A percentile compares a stretch with the other conserved stretches of the same genome.
phyloP scores from a whole-genome alignment of 35 echinoderm and acorn worm genomes.

The Antedon bifida region DNA sequence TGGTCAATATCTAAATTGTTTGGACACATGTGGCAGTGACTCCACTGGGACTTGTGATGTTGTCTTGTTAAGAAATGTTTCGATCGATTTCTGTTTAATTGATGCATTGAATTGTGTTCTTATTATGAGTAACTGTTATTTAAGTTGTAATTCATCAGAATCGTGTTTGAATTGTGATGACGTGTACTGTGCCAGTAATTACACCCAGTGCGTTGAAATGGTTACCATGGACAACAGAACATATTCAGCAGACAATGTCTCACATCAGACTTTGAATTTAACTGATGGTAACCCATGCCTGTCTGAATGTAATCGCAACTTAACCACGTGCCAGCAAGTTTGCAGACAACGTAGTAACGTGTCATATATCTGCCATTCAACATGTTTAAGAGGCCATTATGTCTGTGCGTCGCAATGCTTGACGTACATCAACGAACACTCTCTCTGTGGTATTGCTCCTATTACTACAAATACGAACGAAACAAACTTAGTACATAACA shows the following conservation, averaged over 20 bases:
- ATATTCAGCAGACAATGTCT: not conserved
- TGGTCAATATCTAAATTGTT: not conserved
- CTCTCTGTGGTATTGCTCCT: not conserved
- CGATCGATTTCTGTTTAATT: not conserved
- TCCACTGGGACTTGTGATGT: not conserved
- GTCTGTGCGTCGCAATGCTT: not conserved
- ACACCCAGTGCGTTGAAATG: not conserved
- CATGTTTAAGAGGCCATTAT: not conserved
- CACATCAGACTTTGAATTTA: not conserved
- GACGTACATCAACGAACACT: not conserved
- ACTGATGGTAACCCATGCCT: not conserved
- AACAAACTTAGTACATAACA: not conserved
- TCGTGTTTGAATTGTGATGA: not conserved
- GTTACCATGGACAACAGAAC: not conserved
- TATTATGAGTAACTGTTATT: not conserved
- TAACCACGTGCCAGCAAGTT: not conserved
- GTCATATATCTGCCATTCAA: not conserved
- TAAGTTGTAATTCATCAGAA: not conserved
- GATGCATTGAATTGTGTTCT: not conserved
- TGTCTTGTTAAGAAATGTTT: not conserved
- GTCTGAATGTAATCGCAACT: not conserved
- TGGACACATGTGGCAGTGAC: not conserved
- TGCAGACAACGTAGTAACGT: not conserved
- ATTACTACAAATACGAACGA: not conserved
- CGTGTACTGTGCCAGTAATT: not conserved